These are phyloP conservation scores for Cheilosia variabilis DNA, from an alignment of 2,888 invertebrate genomes.

Conservation along the genomic window DNA sequence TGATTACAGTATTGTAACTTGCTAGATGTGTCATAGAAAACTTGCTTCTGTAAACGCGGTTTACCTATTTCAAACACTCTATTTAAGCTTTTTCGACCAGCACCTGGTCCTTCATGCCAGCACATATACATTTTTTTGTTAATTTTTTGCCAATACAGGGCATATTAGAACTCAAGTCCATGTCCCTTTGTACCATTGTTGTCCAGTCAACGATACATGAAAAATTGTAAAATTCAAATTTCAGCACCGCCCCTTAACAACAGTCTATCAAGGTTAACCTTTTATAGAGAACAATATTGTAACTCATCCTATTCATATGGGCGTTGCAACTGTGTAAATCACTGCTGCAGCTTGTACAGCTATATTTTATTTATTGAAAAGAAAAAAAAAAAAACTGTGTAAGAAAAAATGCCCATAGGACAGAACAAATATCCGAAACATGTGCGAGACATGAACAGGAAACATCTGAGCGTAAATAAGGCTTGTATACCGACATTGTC, in stretches of 20 bases:
- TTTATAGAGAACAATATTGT: not conserved
- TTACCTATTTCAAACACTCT: too few relatives aligned
- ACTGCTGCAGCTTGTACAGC: conserved; percentile 25
- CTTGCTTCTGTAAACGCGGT: too few relatives aligned
- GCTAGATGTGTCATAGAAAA: too few relatives aligned
- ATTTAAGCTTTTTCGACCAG: too few relatives aligned
- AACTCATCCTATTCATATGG: not conserved
- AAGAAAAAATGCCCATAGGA: conserved; percentile 59
- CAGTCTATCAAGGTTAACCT: not conserved
- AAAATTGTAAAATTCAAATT: not conserved
- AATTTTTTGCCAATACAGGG: too few relatives aligned
- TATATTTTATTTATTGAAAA: not conserved
- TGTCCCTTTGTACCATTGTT: not conserved
- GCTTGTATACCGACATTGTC: conserved; percentile 11
- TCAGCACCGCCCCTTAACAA: not conserved
- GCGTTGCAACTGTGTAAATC: conserved; percentile 28
- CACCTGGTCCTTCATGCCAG: too few relatives aligned
- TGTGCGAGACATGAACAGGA: conserved; percentile 60
- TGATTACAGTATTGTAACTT: too few relatives aligned
- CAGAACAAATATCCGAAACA: conserved; percentile 64
- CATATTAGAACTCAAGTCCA: not conserved
- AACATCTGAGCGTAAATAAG: conserved; percentile 65
- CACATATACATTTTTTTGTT: too few relatives aligned
- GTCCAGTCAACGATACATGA: not conserved
- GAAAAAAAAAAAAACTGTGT: not conserved